A percentile compares a stretch with the other conserved stretches of the same genome.
These are phyloP conservation scores for Carapus acus DNA, from an alignment of 2,797 vertebrate species.

Conservation along the genomic window DNA sequence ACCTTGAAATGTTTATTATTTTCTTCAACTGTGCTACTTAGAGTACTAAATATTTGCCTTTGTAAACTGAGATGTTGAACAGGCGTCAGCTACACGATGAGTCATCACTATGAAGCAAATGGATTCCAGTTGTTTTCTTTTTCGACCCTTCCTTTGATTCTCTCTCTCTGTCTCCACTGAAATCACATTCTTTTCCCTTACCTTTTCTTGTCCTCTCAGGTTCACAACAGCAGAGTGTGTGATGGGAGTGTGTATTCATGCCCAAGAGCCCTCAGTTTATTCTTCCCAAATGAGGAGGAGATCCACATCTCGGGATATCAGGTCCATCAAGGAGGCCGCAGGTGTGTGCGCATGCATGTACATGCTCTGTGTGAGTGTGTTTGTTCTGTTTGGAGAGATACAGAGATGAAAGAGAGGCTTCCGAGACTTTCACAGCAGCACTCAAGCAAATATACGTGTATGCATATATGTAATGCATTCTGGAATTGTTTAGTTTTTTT, in stretches of 20 bases:
- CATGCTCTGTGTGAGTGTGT: slow-evolving; percentile 4
- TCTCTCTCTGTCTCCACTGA: too few relatives aligned
- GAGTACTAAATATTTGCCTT: background rate
- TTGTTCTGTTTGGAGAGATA: background rate
- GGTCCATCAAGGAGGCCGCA: slow-evolving; percentile 84
- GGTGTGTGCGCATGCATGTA: slow-evolving; percentile 63
- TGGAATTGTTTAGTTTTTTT: too few relatives aligned
- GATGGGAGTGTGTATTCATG: slow-evolving; percentile 84
- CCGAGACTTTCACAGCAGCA: too few relatives aligned
- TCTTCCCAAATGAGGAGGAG: slow-evolving; percentile 93
- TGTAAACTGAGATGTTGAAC: too few relatives aligned
- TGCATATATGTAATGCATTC: too few relatives aligned
- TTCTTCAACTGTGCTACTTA: background rate
- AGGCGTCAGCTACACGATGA: too few relatives aligned
- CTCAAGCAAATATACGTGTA: too few relatives aligned
- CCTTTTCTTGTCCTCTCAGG: slow-evolving; percentile 65
- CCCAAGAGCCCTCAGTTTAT: slow-evolving; percentile 87
- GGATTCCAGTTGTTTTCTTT: too few relatives aligned
- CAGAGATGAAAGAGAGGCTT: too few relatives aligned
- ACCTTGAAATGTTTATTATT: slow-evolving; percentile 1
- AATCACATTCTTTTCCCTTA: too few relatives aligned
- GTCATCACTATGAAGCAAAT: too few relatives aligned
- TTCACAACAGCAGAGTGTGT: slow-evolving; percentile 92
- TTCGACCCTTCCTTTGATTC: too few relatives aligned
- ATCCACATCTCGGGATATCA: slow-evolving; percentile 89